Conservation (phyloP, 2,113 vertebrate species). For the Ellobius talpinus region DNA sequence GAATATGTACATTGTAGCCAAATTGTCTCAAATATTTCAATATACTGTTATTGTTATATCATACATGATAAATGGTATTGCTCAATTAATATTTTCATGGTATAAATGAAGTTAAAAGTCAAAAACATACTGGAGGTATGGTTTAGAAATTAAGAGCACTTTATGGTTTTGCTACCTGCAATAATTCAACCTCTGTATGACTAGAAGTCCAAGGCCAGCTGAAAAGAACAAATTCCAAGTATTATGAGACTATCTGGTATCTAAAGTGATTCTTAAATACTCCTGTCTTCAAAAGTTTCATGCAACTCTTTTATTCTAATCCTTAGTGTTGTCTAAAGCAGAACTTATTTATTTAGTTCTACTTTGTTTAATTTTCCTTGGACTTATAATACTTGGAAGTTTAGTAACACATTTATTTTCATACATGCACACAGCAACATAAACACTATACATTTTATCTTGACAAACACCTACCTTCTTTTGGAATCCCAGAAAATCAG, state of each 20-base stretch:
- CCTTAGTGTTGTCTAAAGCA: neutral
- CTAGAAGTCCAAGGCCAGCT: neutral
- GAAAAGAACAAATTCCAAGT: neutral
- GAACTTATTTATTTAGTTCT: neutral
- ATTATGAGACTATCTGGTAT: neutral
- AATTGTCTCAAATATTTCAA: neutral
- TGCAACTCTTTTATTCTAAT: neutral
- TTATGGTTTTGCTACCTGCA: neutral
- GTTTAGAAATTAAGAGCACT: neutral
- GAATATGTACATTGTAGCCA: neutral
- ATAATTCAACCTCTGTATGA: fast-evolving
- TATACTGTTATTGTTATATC: neutral
- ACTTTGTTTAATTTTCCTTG: neutral
- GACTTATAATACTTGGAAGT: neutral
- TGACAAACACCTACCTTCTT: neutral
- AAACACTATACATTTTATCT: neutral
- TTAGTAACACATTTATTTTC: neutral
- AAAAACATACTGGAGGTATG: neutral
- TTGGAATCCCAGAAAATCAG: neutral
- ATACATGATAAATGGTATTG: neutral
- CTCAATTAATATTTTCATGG: neutral
- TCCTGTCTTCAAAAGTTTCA: neutral
- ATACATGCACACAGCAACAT: neutral
- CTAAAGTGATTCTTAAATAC: neutral
- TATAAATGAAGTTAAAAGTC: neutral